Conservation (phyloP, 2,888 invertebrate genomes). For the Sisyra nigra region DNA sequence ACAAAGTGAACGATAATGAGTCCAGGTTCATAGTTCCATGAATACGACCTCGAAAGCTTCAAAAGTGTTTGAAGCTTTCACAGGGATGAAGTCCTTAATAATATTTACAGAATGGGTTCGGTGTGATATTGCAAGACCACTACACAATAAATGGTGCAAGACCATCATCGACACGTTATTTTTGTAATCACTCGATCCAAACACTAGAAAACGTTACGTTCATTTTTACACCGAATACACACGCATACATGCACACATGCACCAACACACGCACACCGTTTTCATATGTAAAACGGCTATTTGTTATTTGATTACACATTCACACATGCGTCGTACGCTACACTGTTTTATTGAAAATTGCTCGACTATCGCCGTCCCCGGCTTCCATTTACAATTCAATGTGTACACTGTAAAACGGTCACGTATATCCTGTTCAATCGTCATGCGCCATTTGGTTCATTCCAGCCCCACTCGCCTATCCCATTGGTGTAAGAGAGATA, state of each 20-base stretch:
- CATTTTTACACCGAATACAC: neutral
- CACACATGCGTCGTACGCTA: no score
- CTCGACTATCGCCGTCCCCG: no score
- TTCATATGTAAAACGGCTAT: no score
- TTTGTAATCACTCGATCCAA: conserved; percentile 6
- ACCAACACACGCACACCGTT: neutral
- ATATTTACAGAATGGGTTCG: conserved; percentile 23
- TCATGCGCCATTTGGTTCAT: no score
- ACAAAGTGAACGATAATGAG: conserved; percentile 96
- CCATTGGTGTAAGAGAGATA: no score
- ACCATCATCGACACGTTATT: conserved; percentile 27
- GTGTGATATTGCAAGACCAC: conserved; percentile 26
- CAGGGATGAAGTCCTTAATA: conserved; percentile 55
- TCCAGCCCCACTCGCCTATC: no score
- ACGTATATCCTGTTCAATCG: no score
- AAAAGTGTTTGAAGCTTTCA: conserved; percentile 87
- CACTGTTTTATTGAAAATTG: no score
- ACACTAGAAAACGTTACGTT: neutral
- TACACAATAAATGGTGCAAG: conserved; percentile 28
- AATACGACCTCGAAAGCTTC: conserved; percentile 82
- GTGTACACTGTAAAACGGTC: no score
- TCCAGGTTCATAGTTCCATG: conserved; percentile 97
- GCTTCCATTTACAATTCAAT: no score
- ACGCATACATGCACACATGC: neutral
- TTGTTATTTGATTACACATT: no score